Percentiles rank a stretch among this genome's conserved stretches.
Conservation (phyloP, 1,140 invertebrate genomes). For the Hylyphantes graminicola region DNA sequence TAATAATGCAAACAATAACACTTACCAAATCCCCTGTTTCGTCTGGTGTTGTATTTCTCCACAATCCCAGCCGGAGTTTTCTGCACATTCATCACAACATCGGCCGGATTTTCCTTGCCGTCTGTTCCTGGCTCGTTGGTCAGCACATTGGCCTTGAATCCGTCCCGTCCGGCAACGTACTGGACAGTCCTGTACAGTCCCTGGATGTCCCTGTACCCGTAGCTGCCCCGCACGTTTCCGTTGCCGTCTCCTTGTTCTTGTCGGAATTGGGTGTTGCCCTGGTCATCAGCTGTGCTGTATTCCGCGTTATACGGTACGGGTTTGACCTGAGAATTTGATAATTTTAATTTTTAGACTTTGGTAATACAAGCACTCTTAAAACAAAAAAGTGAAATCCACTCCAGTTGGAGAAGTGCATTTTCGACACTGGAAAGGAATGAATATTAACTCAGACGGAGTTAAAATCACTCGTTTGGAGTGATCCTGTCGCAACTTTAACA, state of each 20-base stretch:
- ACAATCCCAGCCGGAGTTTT: constrained; percentile 10
- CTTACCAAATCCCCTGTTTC: neutral
- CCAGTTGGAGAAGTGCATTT: too few species aligned
- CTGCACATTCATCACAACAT: neutral
- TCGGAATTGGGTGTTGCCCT: constrained; percentile 12
- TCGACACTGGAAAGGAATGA: too few species aligned
- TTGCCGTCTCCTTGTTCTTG: constrained; percentile 57
- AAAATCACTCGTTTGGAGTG: too few species aligned
- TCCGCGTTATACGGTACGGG: too few species aligned
- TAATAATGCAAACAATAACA: too few species aligned
- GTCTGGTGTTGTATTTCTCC: constrained; percentile 5
- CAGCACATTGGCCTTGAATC: constrained; percentile 58
- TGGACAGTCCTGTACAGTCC: constrained; percentile 59
- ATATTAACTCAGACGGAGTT: too few species aligned
- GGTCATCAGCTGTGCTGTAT: neutral
- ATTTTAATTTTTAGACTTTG: too few species aligned
- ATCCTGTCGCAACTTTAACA: too few species aligned
- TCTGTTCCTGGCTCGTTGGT: constrained; percentile 61
- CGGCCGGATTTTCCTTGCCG: constrained; percentile 14
- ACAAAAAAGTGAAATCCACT: too few species aligned
- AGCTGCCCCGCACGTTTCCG: constrained; percentile 57
- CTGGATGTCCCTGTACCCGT: constrained; percentile 58
- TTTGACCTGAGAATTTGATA: too few species aligned
- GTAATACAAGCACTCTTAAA: too few species aligned
- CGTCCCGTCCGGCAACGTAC: constrained; percentile 59